Evolutionary conservation across 2,797 vertebrate genomes (phyloP).

Genomic region (Manis javanica): DNA sequence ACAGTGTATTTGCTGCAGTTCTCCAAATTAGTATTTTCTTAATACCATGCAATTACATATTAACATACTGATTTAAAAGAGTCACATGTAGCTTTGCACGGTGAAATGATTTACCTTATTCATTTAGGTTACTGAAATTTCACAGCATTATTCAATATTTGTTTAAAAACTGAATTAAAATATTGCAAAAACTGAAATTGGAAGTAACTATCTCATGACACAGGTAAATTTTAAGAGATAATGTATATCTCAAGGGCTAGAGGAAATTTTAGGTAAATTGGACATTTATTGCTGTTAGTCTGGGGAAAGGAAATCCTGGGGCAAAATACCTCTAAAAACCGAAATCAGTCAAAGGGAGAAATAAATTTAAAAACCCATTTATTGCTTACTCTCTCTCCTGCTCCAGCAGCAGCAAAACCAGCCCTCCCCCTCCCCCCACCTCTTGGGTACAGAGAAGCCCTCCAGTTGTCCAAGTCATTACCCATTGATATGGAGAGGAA

Average conservation of each 20-base stretch:
- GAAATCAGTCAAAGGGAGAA: too few relatives aligned
- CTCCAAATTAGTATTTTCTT: neutral
- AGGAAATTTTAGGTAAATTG: neutral
- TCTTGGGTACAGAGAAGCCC: too few relatives aligned
- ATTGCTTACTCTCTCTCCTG: too few relatives aligned
- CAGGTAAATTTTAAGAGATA: neutral
- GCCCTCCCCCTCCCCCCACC: too few relatives aligned
- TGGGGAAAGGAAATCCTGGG: too few relatives aligned
- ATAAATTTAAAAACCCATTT: too few relatives aligned
- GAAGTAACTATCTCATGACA: neutral
- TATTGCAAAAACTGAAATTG: neutral
- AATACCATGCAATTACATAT: neutral
- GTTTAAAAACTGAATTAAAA: slow-evolving; percentile 35
- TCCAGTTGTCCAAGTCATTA: too few relatives aligned
- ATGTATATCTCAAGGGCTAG: neutral
- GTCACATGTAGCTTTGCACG: neutral
- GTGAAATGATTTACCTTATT: neutral
- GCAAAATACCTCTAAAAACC: too few relatives aligned
- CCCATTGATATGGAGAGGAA: too few relatives aligned
- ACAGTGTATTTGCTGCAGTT: neutral
- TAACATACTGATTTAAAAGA: neutral
- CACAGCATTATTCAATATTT: neutral
- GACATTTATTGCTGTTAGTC: neutral
- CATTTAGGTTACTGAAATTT: neutral
- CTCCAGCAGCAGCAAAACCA: too few relatives aligned